Percentiles rank a stretch among this genome's conserved stretches.
These are phyloP conservation scores for Forbesichthys papilliferus DNA, from an alignment of 2,113 vertebrate genomes.

Conservation along the genomic window DNA sequence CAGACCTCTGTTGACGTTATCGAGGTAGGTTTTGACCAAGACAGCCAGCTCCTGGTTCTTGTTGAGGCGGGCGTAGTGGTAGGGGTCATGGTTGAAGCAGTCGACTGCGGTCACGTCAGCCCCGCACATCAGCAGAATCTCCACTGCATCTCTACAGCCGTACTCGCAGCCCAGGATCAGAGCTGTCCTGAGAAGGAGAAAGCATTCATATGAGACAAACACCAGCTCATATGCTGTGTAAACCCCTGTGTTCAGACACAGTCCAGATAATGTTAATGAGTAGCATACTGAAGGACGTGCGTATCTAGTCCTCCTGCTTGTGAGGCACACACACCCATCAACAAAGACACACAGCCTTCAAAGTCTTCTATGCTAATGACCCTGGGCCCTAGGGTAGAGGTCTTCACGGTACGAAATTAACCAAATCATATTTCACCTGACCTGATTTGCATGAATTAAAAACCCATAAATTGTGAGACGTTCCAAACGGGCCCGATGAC, in stretches of 20 bases:
- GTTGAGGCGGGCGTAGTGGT: constrained; percentile 89
- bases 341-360: too few species aligned
- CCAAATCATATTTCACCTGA: too few species aligned
- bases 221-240: background rate
- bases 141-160: constrained; percentile 89
- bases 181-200: constrained; percentile 79
- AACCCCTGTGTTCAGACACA: background rate
- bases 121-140: constrained; percentile 86
- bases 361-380: too few species aligned
- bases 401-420: too few species aligned
- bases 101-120: constrained; percentile 84
- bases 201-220: background rate
- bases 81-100: constrained; percentile 83
- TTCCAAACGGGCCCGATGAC: too few species aligned
- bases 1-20: constrained; percentile 85
- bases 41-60: constrained; percentile 86
- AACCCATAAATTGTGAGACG: too few species aligned
- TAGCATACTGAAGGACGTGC: background rate
- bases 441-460: too few species aligned
- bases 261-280: background rate
- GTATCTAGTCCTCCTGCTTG: background rate
- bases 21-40: constrained; percentile 82
- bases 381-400: too few species aligned
- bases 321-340: too few species aligned
- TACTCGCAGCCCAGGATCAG: constrained; percentile 94